phyloP scores from a whole-genome alignment of 2,113 vertebrate species.

The Pseudonaja textilis region DNA sequence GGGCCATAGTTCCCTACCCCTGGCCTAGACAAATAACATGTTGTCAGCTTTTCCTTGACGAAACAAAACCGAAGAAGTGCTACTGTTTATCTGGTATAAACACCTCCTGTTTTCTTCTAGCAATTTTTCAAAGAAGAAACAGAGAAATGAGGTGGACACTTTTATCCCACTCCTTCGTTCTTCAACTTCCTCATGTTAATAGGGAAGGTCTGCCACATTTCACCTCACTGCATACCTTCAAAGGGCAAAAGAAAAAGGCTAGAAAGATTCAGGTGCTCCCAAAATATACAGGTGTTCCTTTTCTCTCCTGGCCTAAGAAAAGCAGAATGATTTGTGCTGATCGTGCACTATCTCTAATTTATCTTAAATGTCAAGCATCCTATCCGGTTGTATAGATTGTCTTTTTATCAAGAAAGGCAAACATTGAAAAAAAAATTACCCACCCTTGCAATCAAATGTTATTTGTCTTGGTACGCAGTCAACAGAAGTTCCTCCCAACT shows the following conservation, averaged over 20 bases:
- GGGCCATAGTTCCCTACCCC: background rate
- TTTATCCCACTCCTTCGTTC: background rate
- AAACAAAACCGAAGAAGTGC: background rate
- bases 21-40: background rate
- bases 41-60: background rate
- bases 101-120: background rate
- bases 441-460: background rate
- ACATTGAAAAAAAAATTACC: background rate
- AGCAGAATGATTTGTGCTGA: background rate
- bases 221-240: background rate
- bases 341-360: background rate
- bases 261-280: background rate
- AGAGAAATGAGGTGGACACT: background rate
- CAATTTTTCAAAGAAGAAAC: background rate
- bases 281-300: background rate
- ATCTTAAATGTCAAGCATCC: background rate
- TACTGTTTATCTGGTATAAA: background rate
- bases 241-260: background rate
- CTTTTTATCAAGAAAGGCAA: background rate
- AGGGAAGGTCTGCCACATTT: background rate
- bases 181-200: background rate
- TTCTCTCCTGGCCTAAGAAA: background rate
- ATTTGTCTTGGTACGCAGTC: background rate
- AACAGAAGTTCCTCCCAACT: background rate
- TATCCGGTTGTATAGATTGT: background rate